Percentiles rank a stretch among this genome's conserved stretches.
Conservation (phyloP, 35 echinoderm and acorn worm species). For the Anneissia japonica region DNA sequence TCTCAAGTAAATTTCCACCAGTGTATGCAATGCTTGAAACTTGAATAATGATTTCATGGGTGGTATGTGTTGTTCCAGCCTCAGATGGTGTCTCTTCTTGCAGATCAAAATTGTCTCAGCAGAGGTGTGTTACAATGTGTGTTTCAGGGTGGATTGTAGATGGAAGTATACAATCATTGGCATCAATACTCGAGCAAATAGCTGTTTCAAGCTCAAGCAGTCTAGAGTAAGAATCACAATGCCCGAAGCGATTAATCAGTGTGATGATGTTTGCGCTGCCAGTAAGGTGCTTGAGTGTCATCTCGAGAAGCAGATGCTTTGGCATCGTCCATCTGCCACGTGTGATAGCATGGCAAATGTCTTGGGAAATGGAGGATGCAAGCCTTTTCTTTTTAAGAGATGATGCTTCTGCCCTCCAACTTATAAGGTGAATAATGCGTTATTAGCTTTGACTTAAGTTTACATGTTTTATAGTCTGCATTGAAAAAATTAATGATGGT, state of each 20-base stretch:
- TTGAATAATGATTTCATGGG: neutral
- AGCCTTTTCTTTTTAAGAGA: too few relatives aligned
- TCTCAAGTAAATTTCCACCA: too few relatives aligned
- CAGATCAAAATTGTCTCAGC: constrained; percentile 9
- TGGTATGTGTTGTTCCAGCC: neutral
- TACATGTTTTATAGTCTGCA: constrained; percentile 37
- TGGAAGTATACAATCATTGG: neutral
- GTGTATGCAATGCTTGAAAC: too few relatives aligned
- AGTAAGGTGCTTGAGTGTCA: neutral
- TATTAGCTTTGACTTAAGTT: constrained; percentile 34
- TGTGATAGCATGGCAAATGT: neutral
- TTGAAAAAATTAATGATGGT: too few relatives aligned
- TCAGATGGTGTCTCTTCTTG: neutral
- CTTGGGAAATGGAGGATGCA: neutral
- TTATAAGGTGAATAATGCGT: neutral
- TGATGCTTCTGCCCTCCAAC: too few relatives aligned
- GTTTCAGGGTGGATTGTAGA: neutral
- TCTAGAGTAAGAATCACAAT: neutral
- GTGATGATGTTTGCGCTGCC: neutral
- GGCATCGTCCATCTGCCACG: neutral
- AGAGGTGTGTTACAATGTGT: neutral
- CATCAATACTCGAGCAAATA: neutral
- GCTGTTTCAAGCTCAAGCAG: neutral
- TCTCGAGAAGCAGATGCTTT: neutral
- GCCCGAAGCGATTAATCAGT: neutral